Conservation (phyloP, 2,888 invertebrate genomes). For the Philopedon plagiatum region DNA sequence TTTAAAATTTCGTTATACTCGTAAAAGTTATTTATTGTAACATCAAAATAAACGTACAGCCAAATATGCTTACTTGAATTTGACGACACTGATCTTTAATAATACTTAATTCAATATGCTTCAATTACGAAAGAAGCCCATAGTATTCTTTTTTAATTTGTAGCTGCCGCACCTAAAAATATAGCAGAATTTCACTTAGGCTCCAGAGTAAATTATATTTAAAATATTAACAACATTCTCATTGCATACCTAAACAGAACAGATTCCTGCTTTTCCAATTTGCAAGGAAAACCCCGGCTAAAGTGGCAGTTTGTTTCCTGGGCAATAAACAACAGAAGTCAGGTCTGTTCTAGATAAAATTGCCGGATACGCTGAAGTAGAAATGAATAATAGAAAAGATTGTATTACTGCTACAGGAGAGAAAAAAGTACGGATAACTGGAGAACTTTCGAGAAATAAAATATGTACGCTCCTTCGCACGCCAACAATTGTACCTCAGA, state of each 20-base stretch:
- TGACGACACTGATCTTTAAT: too few relatives aligned
- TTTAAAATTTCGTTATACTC: too few relatives aligned
- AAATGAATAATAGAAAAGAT: conserved; percentile 62
- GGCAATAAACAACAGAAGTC: conserved; percentile 31
- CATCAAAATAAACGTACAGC: too few relatives aligned
- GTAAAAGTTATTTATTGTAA: too few relatives aligned
- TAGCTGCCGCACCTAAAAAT: too few relatives aligned
- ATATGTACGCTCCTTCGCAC: conserved; percentile 57
- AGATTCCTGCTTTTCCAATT: conserved; percentile 17
- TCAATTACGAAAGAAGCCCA: too few relatives aligned
- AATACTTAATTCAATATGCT: too few relatives aligned
- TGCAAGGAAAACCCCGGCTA: conserved; percentile 16
- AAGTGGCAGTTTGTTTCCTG: conserved; percentile 23
- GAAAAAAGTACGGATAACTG: conserved; percentile 58
- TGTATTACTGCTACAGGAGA: conserved; percentile 63
- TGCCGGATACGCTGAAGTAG: conserved; percentile 47
- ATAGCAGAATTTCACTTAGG: too few relatives aligned
- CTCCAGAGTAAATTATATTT: not conserved
- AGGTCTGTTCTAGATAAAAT: conserved; percentile 46
- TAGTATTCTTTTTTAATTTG: too few relatives aligned
- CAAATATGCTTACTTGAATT: too few relatives aligned
- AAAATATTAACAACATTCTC: conserved; percentile 3
- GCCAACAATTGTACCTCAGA: conserved; percentile 57
- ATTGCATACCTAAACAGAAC: conserved; percentile 9
- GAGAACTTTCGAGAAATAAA: conserved; percentile 54